Conservation (phyloP, 2,888 invertebrate species). For the Quadriops clusia region DNA sequence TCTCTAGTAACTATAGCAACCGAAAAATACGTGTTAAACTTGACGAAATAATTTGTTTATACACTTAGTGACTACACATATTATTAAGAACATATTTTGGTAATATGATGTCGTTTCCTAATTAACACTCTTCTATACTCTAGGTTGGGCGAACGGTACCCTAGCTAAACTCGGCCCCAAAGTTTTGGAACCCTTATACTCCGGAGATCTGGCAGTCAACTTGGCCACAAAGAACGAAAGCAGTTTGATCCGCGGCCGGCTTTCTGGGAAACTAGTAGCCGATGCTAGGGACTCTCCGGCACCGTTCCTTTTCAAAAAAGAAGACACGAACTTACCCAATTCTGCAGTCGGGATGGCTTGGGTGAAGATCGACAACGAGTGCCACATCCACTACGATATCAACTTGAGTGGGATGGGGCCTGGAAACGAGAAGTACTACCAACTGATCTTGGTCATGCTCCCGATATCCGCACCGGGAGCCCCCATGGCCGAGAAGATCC, state of each 20-base stretch:
- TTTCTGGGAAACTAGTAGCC: conserved; percentile 57
- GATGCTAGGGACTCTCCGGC: conserved; percentile 60
- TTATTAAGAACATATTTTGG: too few relatives aligned
- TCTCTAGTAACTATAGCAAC: too few relatives aligned
- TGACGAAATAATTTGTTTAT: too few relatives aligned
- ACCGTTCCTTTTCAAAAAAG: conserved; percentile 54
- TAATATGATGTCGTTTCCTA: too few relatives aligned
- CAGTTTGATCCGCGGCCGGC: conserved; percentile 53
- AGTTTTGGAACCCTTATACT: conserved; percentile 71
- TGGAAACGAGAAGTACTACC: conserved; percentile 33
- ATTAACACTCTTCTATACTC: conserved; percentile 46
- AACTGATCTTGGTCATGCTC: conserved; percentile 51
- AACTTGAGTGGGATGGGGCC: conserved; percentile 33
- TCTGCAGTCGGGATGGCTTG: conserved; percentile 67
- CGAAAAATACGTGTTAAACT: too few relatives aligned
- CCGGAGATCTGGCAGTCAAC: conserved; percentile 67
- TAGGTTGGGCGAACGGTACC: conserved; percentile 59
- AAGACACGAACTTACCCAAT: conserved; percentile 40
- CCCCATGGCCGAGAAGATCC: conserved; percentile 48
- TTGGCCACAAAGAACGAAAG: conserved; percentile 50
- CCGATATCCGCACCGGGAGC: conserved; percentile 55
- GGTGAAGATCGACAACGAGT: conserved; percentile 68
- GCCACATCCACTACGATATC: conserved; percentile 72
- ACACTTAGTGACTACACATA: too few relatives aligned
- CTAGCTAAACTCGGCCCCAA: conserved; percentile 67